Evolutionary conservation across 2,113 vertebrate species (phyloP).

Genomic region (Aldabrachelys gigantea): DNA sequence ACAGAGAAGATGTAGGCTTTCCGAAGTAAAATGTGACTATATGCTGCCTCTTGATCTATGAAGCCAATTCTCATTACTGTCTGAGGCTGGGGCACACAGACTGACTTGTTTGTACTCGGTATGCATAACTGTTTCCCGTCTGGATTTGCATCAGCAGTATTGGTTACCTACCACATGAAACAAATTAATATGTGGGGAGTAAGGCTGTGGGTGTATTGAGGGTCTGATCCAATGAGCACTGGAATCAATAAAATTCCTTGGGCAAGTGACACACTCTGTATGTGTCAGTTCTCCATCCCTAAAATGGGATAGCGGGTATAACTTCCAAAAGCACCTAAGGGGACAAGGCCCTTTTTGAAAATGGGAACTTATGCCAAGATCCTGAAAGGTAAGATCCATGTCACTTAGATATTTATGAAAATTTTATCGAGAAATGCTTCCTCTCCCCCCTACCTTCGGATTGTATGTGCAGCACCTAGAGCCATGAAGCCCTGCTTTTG

Average conservation of each 20-base stretch:
- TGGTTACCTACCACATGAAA: not conserved
- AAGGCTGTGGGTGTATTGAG: not conserved
- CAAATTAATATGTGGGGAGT: not conserved
- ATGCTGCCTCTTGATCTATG: not conserved
- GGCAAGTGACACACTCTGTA: not conserved
- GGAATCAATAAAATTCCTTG: not conserved
- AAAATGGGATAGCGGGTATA: not conserved
- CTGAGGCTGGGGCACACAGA: not conserved
- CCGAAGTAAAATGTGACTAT: not conserved
- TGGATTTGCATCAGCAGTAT: not conserved
- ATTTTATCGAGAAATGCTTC: not conserved
- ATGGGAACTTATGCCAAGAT: not conserved
- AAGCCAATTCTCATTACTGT: not conserved
- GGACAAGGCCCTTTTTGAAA: too few relatives aligned
- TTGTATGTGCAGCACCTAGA: not conserved
- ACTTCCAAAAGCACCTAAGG: not conserved
- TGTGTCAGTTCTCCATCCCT: not conserved
- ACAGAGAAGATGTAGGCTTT: not conserved
- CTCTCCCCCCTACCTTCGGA: not conserved
- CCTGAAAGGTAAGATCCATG: not conserved
- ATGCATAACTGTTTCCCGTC: not conserved
- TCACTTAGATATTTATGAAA: not conserved
- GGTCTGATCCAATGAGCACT: not conserved
- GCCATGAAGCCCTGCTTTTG: not conserved
- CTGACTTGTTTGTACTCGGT: not conserved